Base-by-base conservation (phyloP, 2,113 vertebrate genomes). In the Apeltes quadracus region DNA sequence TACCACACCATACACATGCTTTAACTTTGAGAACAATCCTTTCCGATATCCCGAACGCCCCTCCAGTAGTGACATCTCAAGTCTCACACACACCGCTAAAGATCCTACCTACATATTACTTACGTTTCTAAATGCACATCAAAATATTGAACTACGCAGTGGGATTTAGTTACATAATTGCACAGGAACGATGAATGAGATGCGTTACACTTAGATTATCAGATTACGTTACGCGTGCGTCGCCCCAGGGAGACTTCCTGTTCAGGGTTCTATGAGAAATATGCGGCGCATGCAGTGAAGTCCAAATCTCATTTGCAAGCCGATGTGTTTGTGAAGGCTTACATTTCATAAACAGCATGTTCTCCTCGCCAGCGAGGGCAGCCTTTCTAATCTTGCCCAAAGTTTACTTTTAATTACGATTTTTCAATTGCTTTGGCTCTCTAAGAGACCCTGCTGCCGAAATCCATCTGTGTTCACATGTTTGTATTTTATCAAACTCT, bases 321-420 rank as follows among this genome's bases (percentile, higher is more conserved):
- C 32, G 16, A 66, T 59, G 81, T 88, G 84, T 88, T 84, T 86
- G 74, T 69, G 72, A 81, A 84, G 83, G 79, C 79, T 71, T 79
- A 84, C 70, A 61, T 84, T 87, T 81, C 81, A 79, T 69, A 88
- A 90, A 88, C 79, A 88, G 44, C 74, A 61, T 72, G 65, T 63
- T 86, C 82, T 87, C 83, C 87, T 91, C 89, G 88, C 84, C 75
- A 79, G 79, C 39, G 75, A 84, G 77, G 81, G 65, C 64, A 64
- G 75, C 70, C 63, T 66, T 87, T 79, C 66, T 84, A 84, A 90
- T 89, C 88, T 86, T 67, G 22, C 70, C 76, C 84, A 91, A 91
- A 89, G 90, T 90, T 90, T 91, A 90, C 81, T 92, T 92, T 90
- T 90, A 91, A 92, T 91, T 91, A 90, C 62, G 85, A 84, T 84